Conservation (phyloP, 2,888 invertebrate species). For the Heteromyza rotundicornis region DNA sequence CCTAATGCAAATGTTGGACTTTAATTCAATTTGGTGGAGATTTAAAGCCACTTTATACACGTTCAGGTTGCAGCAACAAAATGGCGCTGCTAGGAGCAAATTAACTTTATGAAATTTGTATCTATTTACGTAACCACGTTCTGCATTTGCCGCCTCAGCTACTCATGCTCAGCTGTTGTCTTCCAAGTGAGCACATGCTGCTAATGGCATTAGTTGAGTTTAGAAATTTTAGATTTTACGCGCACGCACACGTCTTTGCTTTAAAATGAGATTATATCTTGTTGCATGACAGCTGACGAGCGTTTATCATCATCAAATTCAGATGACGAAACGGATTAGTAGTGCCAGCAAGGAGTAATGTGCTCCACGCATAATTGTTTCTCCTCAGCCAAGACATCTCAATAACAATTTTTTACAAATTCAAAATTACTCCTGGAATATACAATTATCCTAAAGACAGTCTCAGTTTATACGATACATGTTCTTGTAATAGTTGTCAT, state of each 20-base stretch:
- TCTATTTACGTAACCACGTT: not conserved
- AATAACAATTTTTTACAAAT: no score
- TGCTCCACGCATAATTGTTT: no score
- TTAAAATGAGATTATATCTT: slow-evolving; percentile 35
- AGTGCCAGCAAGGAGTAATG: not conserved
- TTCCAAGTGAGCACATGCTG: slow-evolving; percentile 26
- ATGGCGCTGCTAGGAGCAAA: slow-evolving; percentile 37
- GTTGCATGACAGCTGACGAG: slow-evolving; percentile 53
- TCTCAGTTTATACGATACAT: no score
- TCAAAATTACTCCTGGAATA: no score
- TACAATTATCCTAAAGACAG: no score
- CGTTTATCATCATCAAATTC: slow-evolving; percentile 57
- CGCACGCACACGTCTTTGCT: slow-evolving; percentile 11
- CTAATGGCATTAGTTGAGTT: slow-evolving; percentile 41
- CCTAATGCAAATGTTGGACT: not conserved
- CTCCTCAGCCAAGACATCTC: no score
- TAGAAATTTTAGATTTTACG: slow-evolving; percentile 20
- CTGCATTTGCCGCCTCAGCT: slow-evolving; percentile 22
- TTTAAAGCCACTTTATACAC: slow-evolving; percentile 13
- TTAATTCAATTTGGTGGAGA: slow-evolving; percentile 21
- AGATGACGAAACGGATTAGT: slow-evolving; percentile 22
- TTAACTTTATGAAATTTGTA: slow-evolving; percentile 15
- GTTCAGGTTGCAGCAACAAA: slow-evolving; percentile 34
- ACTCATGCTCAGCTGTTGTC: slow-evolving; percentile 56
- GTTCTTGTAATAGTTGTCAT: no score